Percentiles rank a stretch among this genome's conserved stretches.
phyloP scores from a whole-genome alignment of 2,113 vertebrate species.

The Apeltes quadracus region DNA sequence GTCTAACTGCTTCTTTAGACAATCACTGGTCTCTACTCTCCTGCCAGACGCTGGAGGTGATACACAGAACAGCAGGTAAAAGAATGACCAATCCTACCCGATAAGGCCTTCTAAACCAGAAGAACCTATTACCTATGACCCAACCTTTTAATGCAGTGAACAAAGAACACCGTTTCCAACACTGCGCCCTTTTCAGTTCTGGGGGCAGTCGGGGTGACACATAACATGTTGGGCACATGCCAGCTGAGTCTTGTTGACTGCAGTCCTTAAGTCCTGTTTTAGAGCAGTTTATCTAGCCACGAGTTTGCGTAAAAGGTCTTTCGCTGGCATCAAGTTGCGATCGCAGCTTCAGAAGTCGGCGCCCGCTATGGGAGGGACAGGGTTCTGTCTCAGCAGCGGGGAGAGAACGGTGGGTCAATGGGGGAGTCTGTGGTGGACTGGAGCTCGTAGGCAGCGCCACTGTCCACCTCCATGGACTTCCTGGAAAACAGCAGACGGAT shows the following conservation, averaged over 20 bases:
- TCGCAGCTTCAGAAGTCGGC: slow-evolving; percentile 42
- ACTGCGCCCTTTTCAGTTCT: slow-evolving; percentile 26
- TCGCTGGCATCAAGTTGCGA: slow-evolving; percentile 54
- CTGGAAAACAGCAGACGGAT: slow-evolving; percentile 97
- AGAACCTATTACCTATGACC: slow-evolving; percentile 29
- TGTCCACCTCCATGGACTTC: slow-evolving; percentile 99
- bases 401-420: slow-evolving; percentile 93
- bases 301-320: slow-evolving; percentile 33
- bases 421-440: slow-evolving; percentile 97
- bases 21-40: slow-evolving; percentile 54
- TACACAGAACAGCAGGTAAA: slow-evolving; percentile 47
- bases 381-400: slow-evolving; percentile 86
- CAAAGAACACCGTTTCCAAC: slow-evolving; percentile 44
- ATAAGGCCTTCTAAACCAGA: slow-evolving; percentile 39
- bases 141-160: slow-evolving; percentile 24
- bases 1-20: slow-evolving; percentile 31
- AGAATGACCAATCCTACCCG: slow-evolving; percentile 17
- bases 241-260: slow-evolving; percentile 36
- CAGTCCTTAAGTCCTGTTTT: slow-evolving; percentile 35
- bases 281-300: slow-evolving; percentile 14
- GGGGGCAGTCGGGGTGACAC: slow-evolving; percentile 35
- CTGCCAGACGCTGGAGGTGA: slow-evolving; percentile 58
- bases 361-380: slow-evolving; percentile 5
- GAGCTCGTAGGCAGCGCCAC: slow-evolving; percentile 98
- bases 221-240: slow-evolving; percentile 31